A percentile compares a stretch with the other conserved stretches of the same genome.
These are phyloP conservation scores for Bruchidius siliquastri DNA, from an alignment of 2,888 invertebrate species.

Conservation along the genomic window DNA sequence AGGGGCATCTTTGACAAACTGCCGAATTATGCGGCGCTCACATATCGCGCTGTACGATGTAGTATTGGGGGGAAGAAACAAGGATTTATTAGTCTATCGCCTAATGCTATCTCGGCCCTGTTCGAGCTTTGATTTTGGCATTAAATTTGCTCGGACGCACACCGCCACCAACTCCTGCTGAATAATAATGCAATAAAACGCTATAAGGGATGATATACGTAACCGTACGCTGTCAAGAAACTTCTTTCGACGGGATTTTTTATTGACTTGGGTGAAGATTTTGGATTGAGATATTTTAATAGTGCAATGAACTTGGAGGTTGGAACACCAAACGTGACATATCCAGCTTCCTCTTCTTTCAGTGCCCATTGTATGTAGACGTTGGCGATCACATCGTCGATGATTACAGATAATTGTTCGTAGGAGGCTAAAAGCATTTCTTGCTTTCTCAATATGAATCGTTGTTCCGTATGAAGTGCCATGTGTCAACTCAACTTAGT, in stretches of 20 bases:
- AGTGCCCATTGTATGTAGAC: too few species aligned
- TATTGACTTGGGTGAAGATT: neutral
- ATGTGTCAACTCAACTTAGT: too few species aligned
- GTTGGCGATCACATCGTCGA: too few species aligned
- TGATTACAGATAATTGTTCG: too few species aligned
- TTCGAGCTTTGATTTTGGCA: neutral
- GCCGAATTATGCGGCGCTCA: constrained; percentile 31
- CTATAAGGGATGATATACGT: neutral
- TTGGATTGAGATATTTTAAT: neutral
- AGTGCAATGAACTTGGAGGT: neutral
- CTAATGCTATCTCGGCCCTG: neutral
- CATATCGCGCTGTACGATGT: neutral
- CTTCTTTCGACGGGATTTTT: neutral
- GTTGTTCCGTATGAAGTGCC: too few species aligned
- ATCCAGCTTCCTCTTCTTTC: too few species aligned
- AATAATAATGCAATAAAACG: neutral
- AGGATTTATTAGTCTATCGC: neutral
- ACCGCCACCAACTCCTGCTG: neutral
- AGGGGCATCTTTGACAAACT: constrained; percentile 32
- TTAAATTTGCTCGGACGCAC: neutral
- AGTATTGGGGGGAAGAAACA: neutral
- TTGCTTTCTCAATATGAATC: too few species aligned
- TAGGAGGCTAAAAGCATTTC: too few species aligned
- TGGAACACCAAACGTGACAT: constrained; percentile 8
- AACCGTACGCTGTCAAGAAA: neutral